Conservation (phyloP, 1,140 invertebrate species). For the Caenorhabditis remanei region DNA sequence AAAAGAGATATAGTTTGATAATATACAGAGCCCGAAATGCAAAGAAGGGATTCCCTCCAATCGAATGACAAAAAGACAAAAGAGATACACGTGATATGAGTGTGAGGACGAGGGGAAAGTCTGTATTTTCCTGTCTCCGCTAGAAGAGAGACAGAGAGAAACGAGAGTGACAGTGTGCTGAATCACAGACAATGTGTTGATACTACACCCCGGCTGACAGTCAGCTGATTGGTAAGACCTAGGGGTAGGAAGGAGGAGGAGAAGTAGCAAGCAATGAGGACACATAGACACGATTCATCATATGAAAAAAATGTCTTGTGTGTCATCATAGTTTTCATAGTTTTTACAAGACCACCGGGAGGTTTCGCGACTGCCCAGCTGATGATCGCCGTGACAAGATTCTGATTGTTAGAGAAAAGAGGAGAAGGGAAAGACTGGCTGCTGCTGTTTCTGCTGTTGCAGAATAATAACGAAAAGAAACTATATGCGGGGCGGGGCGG, state of each 20-base stretch:
- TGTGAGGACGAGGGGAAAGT: neutral
- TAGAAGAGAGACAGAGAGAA: neutral
- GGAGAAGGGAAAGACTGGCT: neutral
- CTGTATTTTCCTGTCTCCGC: constrained; percentile 7
- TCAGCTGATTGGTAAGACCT: constrained; percentile 50
- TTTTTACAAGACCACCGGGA: neutral
- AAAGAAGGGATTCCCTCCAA: constrained; percentile 25
- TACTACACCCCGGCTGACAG: constrained; percentile 51
- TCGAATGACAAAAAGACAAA: neutral
- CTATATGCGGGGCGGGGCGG: too few relatives aligned
- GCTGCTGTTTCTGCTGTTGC: neutral
- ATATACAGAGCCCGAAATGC: neutral
- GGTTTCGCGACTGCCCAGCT: constrained; percentile 26
- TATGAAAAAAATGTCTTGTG: neutral
- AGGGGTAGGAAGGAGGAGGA: neutral
- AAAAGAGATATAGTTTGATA: neutral
- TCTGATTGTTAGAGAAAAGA: neutral
- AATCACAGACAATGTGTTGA: constrained; percentile 37
- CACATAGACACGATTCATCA: constrained; percentile 23
- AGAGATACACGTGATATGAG: constrained; percentile 14
- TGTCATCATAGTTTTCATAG: constrained; percentile 8
- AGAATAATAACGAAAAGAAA: too few relatives aligned
- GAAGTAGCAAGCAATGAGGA: neutral
- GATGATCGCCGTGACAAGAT: constrained; percentile 49
- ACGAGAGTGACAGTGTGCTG: constrained; percentile 31